Base-by-base conservation (phyloP, 2,113 vertebrate genomes). In the Brachyistius frenatus region DNA sequence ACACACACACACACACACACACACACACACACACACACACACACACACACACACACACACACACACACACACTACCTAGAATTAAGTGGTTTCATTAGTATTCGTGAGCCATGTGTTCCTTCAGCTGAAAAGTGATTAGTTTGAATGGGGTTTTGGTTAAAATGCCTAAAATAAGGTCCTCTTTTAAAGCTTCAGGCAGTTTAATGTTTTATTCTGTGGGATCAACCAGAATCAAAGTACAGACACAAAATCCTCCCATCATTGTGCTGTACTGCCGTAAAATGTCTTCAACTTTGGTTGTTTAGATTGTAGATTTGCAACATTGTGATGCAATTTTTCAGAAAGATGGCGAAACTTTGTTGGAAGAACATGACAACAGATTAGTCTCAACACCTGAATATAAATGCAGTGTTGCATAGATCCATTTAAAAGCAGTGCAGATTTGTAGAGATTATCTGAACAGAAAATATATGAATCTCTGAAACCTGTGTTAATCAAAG, bases 11-110 rank as follows among this genome's bases (percentile, higher is more conserved):
- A n/a, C n/a, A n/a, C 57, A 35, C 50, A 35, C 37, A 4, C 63
- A 44, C 15, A 30, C 49, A 15, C 50, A 39, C 56, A 23, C 55
- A 37, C 47, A 33, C 36, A 3, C 62, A 39, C 14, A 23, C 46
- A 14, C 47, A 36, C 54, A 37, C 47, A 33, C 36, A 3, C 62
- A 39, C 14, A 23, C 47, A 11, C 50, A 35, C 57, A 35, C 50
- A 35, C 37, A 4, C 63, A 41, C 15, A n/a, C 50, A n/a, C 52
- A 35, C 53, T 16, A 15, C 30, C 41, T 69, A 16, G 66, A 81
- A 52, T 84, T 71, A 79, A 78, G 70, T 49, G 16, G 60, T 23
- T 5, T 14, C 57, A 86, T 88, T 84, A 73, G 62, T 66, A 76
- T 82, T 69, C 1, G 2, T 70, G 56, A 65, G 54, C 47, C 36